These are phyloP conservation scores for Cyanistes caeruleus DNA, from an alignment of 2,113 vertebrate species.

Conservation along the genomic window DNA sequence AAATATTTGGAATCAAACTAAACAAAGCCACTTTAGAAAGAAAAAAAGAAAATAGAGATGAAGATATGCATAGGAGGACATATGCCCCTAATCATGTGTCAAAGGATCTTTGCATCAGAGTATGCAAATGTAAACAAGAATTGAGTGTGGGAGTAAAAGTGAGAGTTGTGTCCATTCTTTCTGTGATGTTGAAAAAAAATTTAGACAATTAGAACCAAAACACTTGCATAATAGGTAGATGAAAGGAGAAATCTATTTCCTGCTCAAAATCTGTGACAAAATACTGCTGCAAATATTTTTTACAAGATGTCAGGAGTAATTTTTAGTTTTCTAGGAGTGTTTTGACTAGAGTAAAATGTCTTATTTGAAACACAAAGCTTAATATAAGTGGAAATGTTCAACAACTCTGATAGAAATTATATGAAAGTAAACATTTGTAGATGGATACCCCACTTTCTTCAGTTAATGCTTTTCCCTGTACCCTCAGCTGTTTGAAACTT, in stretches of 20 bases:
- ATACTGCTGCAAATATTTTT: not conserved
- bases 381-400: not conserved
- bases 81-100: not conserved
- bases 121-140: not conserved
- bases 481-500: not conserved
- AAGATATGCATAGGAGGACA: not conserved
- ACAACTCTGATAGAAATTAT: not conserved
- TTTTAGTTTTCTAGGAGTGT: not conserved
- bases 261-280: not conserved
- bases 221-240: not conserved
- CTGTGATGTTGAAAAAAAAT: not conserved
- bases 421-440: not conserved
- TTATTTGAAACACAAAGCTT: not conserved
- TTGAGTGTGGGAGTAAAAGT: not conserved
- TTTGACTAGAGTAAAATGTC: not conserved
- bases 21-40: not conserved
- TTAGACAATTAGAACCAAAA: not conserved
- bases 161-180: not conserved
- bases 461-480: not conserved
- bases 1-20: not conserved
- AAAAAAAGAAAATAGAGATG: not conserved
- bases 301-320: not conserved
- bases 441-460: not conserved
- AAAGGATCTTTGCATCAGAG: not conserved
- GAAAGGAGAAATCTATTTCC: not conserved